phyloP scores from a whole-genome alignment of 2,113 vertebrate species.

The Monopterus albus region DNA sequence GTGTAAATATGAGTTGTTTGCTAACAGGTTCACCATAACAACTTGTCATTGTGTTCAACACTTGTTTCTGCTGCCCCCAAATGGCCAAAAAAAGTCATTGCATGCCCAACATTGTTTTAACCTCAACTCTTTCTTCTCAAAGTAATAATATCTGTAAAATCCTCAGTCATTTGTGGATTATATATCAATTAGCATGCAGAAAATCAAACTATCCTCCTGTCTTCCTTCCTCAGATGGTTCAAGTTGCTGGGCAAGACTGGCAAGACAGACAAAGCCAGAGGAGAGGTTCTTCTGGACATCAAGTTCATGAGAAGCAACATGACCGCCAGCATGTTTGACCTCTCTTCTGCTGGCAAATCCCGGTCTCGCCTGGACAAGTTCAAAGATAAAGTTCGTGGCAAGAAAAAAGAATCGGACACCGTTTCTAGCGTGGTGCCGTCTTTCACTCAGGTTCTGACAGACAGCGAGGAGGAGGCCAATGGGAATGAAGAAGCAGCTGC shows the following conservation, averaged over 20 bases:
- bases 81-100: too few relatives aligned
- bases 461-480: conserved; percentile 88
- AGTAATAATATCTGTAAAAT: neutral
- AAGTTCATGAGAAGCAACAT: conserved; percentile 95
- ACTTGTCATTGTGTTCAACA: too few relatives aligned
- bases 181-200: too few relatives aligned
- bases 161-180: neutral
- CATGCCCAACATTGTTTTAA: too few relatives aligned
- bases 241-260: conserved; percentile 89
- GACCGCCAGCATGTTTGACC: conserved; percentile 97
- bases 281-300: conserved; percentile 93
- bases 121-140: too few relatives aligned
- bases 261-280: conserved; percentile 92
- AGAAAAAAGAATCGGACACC: conserved; percentile 86
- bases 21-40: too few relatives aligned
- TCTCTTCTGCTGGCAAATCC: conserved; percentile 90
- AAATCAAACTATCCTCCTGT: neutral
- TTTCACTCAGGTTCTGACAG: conserved; percentile 78
- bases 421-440: conserved; percentile 81
- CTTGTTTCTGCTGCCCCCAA: too few relatives aligned
- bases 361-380: conserved; percentile 91
- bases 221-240: conserved; percentile 87
- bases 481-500: conserved; percentile 6
- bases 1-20: too few relatives aligned
- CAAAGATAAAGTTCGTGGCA: conserved; percentile 93